These are phyloP conservation scores for Pharmacophagus antenor DNA, from an alignment of 2,888 invertebrate species.

Conservation along the genomic window DNA sequence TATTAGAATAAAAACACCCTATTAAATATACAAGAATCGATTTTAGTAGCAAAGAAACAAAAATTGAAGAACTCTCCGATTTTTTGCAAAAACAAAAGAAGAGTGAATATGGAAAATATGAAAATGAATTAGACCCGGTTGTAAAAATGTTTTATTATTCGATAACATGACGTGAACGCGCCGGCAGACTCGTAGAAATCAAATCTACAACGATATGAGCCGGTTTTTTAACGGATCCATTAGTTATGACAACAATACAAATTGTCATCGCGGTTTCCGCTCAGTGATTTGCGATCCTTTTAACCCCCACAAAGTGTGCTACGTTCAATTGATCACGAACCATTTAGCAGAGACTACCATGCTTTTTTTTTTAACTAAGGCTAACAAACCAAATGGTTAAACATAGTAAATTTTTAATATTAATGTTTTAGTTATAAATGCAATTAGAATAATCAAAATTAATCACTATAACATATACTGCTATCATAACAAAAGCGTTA, in stretches of 20 bases:
- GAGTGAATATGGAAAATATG: background rate
- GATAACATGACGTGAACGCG: constrained; percentile 3
- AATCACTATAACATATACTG: too few relatives aligned
- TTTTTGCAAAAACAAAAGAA: too few relatives aligned
- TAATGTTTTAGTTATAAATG: too few relatives aligned
- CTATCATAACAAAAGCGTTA: too few relatives aligned
- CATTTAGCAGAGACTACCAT: background rate
- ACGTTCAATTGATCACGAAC: background rate
- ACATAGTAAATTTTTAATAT: too few relatives aligned
- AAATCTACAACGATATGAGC: constrained; percentile 10
- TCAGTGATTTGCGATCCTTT: background rate
- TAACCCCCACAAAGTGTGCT: background rate
- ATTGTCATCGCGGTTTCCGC: constrained; percentile 11
- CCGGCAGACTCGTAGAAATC: constrained; percentile 11
- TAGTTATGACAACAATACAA: constrained; percentile 15
- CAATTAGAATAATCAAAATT: too few relatives aligned
- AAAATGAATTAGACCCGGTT: background rate
- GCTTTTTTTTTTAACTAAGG: too few relatives aligned
- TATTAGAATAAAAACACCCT: too few relatives aligned
- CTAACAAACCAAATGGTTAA: too few relatives aligned
- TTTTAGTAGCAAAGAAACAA: too few relatives aligned
- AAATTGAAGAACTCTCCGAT: background rate
- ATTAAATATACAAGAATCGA: too few relatives aligned
- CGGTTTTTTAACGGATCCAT: constrained; percentile 17
- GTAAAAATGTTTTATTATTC: constrained; percentile 18